These are phyloP conservation scores for Rousettus madagascariensis DNA, from an alignment of 2,797 vertebrate species.

Conservation along the genomic window DNA sequence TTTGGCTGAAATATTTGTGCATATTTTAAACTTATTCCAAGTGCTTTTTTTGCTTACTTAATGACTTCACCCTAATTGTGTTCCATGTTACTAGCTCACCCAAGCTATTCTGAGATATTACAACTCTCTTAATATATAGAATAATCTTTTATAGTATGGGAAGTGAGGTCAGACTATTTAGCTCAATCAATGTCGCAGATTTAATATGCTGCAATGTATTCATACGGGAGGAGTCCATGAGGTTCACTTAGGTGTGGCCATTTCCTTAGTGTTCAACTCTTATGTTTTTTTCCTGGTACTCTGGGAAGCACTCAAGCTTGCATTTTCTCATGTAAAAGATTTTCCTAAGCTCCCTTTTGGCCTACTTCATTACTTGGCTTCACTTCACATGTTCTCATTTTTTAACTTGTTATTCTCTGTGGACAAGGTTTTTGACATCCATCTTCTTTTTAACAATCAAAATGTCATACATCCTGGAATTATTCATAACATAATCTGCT, in stretches of 20 bases:
- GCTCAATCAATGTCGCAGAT: not conserved
- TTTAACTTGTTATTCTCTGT: conserved; percentile 53
- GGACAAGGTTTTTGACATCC: conserved; percentile 27
- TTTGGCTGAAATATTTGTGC: not conserved
- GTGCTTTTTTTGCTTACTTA: not conserved
- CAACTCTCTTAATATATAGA: not conserved
- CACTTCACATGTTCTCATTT: conserved; percentile 20
- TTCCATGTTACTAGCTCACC: not conserved
- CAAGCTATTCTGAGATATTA: not conserved
- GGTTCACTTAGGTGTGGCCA: not conserved
- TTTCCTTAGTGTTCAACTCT: not conserved
- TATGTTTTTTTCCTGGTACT: not conserved
- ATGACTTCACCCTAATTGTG: not conserved
- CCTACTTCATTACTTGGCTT: conserved; percentile 44
- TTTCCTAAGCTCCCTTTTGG: conserved; percentile 23
- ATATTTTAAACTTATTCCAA: conserved; percentile 10
- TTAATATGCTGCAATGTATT: not conserved
- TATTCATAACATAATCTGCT: not conserved
- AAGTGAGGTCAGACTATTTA: not conserved
- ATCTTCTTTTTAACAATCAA: conserved; percentile 34
- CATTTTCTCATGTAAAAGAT: conserved; percentile 28
- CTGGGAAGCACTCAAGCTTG: not conserved
- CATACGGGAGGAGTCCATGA: not conserved
- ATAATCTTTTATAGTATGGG: not conserved
- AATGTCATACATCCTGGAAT: not conserved